These are phyloP conservation scores for Cygnus buccinator DNA, from an alignment of 2,113 vertebrate species.

Conservation along the genomic window DNA sequence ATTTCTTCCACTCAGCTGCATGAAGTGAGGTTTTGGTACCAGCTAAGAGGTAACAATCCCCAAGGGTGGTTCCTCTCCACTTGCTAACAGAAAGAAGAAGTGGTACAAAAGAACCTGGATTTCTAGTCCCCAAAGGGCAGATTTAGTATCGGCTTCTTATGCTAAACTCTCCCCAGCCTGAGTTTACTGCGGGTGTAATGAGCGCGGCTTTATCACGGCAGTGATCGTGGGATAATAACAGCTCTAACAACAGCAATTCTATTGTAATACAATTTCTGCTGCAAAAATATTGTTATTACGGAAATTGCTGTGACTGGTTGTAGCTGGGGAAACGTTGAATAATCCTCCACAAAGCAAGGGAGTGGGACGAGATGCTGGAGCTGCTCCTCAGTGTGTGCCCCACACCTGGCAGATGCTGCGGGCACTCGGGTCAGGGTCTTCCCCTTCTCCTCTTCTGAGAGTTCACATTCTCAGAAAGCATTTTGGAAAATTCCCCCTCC, in stretches of 20 bases:
- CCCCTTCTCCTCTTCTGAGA: background rate
- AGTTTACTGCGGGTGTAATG: background rate
- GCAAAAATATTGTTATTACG: background rate
- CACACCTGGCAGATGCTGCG: background rate
- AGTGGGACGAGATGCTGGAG: background rate
- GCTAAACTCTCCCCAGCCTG: background rate
- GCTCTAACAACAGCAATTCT: background rate
- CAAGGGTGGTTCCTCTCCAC: background rate
- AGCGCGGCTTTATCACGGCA: background rate
- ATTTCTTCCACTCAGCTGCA: background rate
- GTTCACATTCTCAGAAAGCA: background rate
- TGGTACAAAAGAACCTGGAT: background rate
- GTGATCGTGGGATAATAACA: background rate
- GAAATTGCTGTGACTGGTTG: background rate
- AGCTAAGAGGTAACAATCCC: background rate
- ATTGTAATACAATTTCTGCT: background rate
- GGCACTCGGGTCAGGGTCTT: no score
- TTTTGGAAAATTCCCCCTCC: background rate
- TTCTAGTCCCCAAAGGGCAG: background rate
- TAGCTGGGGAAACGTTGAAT: background rate
- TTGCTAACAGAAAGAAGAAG: background rate
- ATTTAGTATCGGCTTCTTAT: background rate
- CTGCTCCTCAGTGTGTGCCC: background rate
- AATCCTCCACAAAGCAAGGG: background rate
- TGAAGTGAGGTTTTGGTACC: background rate